Evolutionary conservation across 2,888 invertebrate genomes (phyloP), one percentile per base, ranked within the genome.

Genomic region (Mesoligia furuncula): DNA sequence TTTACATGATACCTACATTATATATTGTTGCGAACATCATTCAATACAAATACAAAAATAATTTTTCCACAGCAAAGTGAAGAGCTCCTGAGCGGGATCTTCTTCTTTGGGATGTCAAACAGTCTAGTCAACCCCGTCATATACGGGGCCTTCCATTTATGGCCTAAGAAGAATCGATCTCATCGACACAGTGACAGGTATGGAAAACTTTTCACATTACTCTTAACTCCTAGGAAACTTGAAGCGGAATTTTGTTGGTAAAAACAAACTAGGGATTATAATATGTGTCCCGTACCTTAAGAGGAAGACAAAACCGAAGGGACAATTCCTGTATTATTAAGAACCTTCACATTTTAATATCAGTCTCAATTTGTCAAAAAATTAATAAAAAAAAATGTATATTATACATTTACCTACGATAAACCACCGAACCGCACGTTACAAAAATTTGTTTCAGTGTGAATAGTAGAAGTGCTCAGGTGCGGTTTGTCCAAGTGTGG

Each of bases 21-120:
- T 15, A 31, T 17, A 15, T 66, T 24, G 13, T 0, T 54, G 8
- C 9, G 2, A 73, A 39, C 1, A 48, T 72, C 27, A 48, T 31
- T 70, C 17, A 0, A 45, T 6, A 24, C 39, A 65, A 54, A 68
- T 45, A 51, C 7, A 9, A 0, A 54, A 45, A 74, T 45, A 0
- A 0, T 70, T 45, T 71, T 64, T 69, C 27, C 45, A 66, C 97
- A 98, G 98, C 94, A 97, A 91, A 97, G 97, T 82, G 98, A 98
- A 86, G 98, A 98, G 84, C 95, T 98, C 11, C 97, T 98, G 75
- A 97, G 97, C 9, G 98, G 97, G 61, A 98, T 98, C 85, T 98
- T 98, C 94, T 98, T 98, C 95, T 98, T 98, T 90, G 98, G 98
- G 8, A 98, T 98, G 98, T 98, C 98, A 74, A 98, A 98, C 95